phyloP scores from a whole-genome alignment of 2,888 invertebrate species.

The Brachycybe producta region DNA sequence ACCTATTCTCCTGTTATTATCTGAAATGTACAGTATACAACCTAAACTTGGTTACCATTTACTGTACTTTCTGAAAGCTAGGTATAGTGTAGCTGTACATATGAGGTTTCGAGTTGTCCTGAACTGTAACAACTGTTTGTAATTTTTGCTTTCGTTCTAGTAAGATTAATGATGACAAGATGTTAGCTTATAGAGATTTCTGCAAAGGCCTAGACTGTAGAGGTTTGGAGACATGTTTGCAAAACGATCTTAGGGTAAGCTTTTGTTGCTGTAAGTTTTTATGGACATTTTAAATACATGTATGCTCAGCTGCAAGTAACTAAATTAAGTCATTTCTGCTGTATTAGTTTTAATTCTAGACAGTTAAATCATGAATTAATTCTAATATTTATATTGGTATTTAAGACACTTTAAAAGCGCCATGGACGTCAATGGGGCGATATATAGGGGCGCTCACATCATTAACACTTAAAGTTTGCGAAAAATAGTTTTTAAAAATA shows the following conservation, averaged over 20 bases:
- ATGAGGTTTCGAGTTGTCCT: background rate
- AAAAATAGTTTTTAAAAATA: no score
- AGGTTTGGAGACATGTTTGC: constrained; percentile 39
- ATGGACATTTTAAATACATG: no score
- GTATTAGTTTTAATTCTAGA: no score
- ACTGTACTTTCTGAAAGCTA: constrained; percentile 72
- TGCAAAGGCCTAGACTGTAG: constrained; percentile 57
- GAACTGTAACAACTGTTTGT: constrained; percentile 11
- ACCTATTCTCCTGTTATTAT: constrained; percentile 61
- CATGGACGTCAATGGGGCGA: no score
- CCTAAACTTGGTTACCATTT: constrained; percentile 70
- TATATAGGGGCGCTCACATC: no score
- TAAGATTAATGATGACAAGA: constrained; percentile 52
- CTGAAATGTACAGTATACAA: constrained; percentile 58
- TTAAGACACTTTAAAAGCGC: no score
- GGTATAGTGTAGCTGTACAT: constrained; percentile 24
- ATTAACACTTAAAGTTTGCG: no score
- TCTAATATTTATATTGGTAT: no score
- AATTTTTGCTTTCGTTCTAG: constrained; percentile 31
- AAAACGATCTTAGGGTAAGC: constrained; percentile 61
- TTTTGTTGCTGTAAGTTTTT: constrained; percentile 14
- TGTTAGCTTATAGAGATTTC: constrained; percentile 75
- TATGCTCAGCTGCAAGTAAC: no score
- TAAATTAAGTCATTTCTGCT: no score
- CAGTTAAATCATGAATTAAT: no score